These are phyloP conservation scores for Thunnus maccoyii DNA, from an alignment of 2,113 vertebrate genomes.

Conservation along the genomic window DNA sequence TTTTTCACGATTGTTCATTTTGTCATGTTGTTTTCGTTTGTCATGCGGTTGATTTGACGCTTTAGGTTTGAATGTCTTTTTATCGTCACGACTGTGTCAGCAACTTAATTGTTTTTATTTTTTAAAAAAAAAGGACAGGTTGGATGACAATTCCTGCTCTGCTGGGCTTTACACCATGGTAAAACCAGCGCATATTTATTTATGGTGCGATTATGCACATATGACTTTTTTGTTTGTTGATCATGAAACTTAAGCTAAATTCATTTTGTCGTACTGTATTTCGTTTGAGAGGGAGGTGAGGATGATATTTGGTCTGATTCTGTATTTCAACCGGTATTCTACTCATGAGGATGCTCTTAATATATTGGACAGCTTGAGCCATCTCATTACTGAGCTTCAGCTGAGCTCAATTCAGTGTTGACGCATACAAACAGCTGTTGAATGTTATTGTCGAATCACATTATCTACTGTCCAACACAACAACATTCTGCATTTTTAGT, in stretches of 20 bases:
- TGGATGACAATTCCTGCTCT: conserved; percentile 66
- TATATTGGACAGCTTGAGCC: conserved; percentile 37
- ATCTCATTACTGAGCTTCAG: conserved; percentile 45
- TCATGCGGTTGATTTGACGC: conserved; percentile 71
- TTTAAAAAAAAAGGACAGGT: conserved; percentile 58
- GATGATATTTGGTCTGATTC: conserved; percentile 45
- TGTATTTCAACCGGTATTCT: conserved; percentile 35
- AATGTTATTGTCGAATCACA: conserved; percentile 77
- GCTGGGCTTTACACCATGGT: conserved; percentile 38
- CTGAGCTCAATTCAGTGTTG: conserved; percentile 58
- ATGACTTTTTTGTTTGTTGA: conserved; percentile 56
- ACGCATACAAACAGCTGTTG: conserved; percentile 74
- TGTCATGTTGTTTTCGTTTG: conserved; percentile 68
- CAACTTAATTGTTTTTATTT: conserved; percentile 67
- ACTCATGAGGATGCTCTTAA: conserved; percentile 43
- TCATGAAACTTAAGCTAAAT: conserved; percentile 54
- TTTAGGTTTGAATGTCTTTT: conserved; percentile 85
- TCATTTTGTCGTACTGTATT: conserved; percentile 59
- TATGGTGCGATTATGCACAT: conserved; percentile 67
- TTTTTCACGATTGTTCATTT: conserved; percentile 84
- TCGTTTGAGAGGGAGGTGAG: conserved; percentile 63
- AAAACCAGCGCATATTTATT: conserved; percentile 71
- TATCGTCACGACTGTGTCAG: conserved; percentile 68
- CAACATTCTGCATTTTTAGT: conserved; percentile 45
- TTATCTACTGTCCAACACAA: conserved; percentile 60